phyloP scores from a whole-genome alignment of 2,113 vertebrate species.

The Polypterus bichir region DNA sequence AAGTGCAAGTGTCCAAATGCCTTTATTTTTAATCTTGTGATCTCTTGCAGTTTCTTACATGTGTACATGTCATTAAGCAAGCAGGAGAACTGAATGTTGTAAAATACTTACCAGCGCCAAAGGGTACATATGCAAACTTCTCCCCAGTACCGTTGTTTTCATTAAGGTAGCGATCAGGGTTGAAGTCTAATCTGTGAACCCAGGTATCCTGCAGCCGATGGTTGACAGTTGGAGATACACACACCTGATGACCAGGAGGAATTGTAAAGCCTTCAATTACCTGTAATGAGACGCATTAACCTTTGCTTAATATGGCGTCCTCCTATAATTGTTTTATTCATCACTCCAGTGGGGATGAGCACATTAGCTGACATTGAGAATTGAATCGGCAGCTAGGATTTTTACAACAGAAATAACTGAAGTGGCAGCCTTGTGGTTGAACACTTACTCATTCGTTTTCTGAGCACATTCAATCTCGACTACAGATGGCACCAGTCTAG shows the following conservation, averaged over 20 bases:
- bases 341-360: no score
- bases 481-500: no score
- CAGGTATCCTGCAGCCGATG: conserved; percentile 79
- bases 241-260: conserved; percentile 88
- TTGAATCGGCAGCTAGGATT: no score
- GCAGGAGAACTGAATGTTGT: background rate
- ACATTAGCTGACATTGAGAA: no score
- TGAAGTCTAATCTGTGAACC: conserved; percentile 63
- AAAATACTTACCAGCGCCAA: conserved; percentile 74
- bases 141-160: conserved; percentile 72
- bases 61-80: no score
- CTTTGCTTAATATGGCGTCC: no score
- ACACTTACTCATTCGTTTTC: no score
- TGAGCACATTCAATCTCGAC: no score
- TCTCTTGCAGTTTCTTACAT: background rate
- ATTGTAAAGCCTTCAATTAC: conserved; percentile 74
- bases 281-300: conserved; percentile 31
- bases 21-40: background rate
- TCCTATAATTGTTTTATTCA: no score
- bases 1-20: background rate
- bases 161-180: conserved; percentile 74
- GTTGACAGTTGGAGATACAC: conserved; percentile 92
- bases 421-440: no score
- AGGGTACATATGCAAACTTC: conserved; percentile 86
- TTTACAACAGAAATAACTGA: no score